phyloP scores from a whole-genome alignment of 2,797 vertebrate genomes.

The Euthynnus affinis region DNA sequence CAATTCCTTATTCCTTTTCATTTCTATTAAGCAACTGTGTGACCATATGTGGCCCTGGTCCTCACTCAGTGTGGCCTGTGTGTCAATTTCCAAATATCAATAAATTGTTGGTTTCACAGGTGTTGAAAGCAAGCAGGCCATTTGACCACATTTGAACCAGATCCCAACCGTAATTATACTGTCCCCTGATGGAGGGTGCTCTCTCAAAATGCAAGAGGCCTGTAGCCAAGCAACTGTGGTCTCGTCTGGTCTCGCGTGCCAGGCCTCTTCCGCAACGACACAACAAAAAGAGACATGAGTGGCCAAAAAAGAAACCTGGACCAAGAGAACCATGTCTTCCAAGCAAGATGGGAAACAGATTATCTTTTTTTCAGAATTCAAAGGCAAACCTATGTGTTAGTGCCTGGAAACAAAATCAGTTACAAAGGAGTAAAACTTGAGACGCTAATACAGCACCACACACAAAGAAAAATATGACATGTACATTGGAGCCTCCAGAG shows the following conservation, averaged over 20 bases:
- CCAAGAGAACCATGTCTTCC: not conserved
- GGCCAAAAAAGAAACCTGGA: not conserved
- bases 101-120: no score
- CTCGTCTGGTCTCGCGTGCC: no score
- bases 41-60: not conserved
- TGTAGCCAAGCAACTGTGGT: no score
- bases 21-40: no score
- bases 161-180: not conserved
- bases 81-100: not conserved
- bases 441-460: not conserved
- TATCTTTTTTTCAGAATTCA: not conserved
- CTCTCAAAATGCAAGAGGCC: not conserved
- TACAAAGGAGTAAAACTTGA: not conserved
- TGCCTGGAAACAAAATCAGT: conserved; percentile 12
- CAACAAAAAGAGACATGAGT: not conserved
- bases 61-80: not conserved
- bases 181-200: not conserved
- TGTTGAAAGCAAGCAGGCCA: not conserved
- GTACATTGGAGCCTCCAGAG: not conserved
- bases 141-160: not conserved
- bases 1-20: no score
- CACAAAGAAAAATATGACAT: not conserved
- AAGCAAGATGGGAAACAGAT: not conserved
- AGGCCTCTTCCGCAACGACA: no score
- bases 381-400: not conserved